Evolutionary conservation across 2,888 invertebrate genomes (phyloP).

Genomic region (Drosophila aldrichi): DNA sequence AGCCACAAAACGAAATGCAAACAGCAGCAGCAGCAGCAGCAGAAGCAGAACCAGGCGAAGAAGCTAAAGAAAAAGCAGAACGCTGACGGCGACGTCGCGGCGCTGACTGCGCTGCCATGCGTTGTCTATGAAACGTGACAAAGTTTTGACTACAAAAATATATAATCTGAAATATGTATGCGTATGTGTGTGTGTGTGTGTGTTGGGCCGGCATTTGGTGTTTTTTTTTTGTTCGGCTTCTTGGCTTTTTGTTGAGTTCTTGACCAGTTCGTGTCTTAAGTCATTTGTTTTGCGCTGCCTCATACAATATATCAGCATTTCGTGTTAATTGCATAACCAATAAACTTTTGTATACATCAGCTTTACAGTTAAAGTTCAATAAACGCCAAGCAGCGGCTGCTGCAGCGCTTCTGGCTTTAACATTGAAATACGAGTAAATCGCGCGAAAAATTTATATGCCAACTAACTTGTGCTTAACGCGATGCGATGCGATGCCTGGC

Average conservation of each 20-base stretch:
- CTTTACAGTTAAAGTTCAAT: conserved; percentile 72
- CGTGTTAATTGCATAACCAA: conserved; percentile 78
- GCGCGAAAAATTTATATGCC: conserved; percentile 51
- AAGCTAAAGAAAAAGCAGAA: conserved; percentile 48
- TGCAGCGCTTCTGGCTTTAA: conserved; percentile 42
- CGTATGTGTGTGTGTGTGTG: conserved; percentile 24
- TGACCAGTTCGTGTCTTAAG: conserved; percentile 74
- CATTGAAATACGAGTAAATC: conserved; percentile 61
- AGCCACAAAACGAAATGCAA: conserved; percentile 78
- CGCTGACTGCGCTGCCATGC: conserved; percentile 42
- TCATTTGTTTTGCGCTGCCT: conserved; percentile 59
- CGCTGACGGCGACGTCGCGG: neutral
- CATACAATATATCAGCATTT: conserved; percentile 49
- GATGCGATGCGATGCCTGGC: conserved; percentile 28
- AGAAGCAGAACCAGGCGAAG: conserved; percentile 25
- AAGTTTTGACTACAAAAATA: conserved; percentile 48
- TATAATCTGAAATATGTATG: conserved; percentile 26
- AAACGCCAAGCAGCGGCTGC: conserved; percentile 60
- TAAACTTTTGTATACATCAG: conserved; percentile 42
- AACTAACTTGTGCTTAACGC: conserved; percentile 48
- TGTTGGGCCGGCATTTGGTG: conserved; percentile 46
- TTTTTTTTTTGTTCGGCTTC: conserved; percentile 13
- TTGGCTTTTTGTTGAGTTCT: conserved; percentile 37
- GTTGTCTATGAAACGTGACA: conserved; percentile 74
- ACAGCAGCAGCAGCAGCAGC: conserved; percentile 45